These are phyloP conservation scores for Ficedula albicollis DNA, from an alignment of 2,797 vertebrate species.

Conservation along the genomic window DNA sequence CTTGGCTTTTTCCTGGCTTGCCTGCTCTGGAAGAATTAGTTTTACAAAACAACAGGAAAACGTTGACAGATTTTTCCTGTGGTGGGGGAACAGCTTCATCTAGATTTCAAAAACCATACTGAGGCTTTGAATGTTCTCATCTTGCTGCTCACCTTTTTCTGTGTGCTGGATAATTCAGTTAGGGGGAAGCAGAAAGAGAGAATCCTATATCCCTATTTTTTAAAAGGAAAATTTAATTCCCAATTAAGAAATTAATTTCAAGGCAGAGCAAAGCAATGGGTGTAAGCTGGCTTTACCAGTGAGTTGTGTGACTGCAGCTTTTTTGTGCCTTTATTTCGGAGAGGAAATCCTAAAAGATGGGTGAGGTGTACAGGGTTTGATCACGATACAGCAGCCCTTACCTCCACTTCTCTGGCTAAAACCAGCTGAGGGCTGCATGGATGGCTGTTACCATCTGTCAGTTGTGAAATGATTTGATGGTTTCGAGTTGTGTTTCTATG, in stretches of 20 bases:
- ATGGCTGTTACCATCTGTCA: not conserved
- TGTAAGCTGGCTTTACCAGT: not conserved
- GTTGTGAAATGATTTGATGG: slow-evolving; percentile 15
- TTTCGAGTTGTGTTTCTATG: not conserved
- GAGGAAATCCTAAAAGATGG: not conserved
- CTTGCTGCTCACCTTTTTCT: not conserved
- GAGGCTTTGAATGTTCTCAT: not conserved
- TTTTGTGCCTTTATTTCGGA: not conserved
- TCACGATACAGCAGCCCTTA: not conserved
- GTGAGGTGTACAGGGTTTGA: not conserved
- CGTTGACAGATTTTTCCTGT: not conserved
- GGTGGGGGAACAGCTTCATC: not conserved
- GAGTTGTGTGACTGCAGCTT: not conserved
- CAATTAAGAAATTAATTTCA: not conserved
- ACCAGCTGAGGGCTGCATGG: not conserved
- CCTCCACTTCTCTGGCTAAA: not conserved
- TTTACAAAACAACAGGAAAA: not conserved
- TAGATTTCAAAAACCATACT: not conserved
- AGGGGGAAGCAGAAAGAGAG: not conserved
- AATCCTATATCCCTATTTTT: not conserved
- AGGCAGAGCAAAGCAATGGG: not conserved
- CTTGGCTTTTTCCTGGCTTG: not conserved
- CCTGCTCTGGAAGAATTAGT: not conserved
- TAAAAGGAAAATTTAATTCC: not conserved
- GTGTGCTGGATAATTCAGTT: not conserved